Evolutionary conservation across 2,797 vertebrate species (phyloP), one percentile per base, ranked within the genome.

Genomic region (Liparis tanakae): DNA sequence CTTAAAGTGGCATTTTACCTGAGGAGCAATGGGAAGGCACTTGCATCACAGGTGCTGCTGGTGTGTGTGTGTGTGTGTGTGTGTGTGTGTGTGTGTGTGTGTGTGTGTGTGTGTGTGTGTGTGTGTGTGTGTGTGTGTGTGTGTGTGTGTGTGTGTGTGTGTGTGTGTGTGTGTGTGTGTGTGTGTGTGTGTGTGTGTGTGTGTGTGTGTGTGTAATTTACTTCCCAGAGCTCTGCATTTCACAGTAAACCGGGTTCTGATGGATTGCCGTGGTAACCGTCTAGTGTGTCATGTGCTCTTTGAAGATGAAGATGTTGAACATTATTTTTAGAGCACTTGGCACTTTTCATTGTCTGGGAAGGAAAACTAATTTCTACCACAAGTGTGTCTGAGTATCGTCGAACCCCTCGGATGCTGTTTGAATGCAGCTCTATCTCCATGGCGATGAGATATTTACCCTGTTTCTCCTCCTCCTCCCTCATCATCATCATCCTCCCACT

Each of bases 361-460:
- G 41, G 30, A 54, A 66, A 69, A 60, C 72, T 39, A 10, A 57
- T 69, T 70, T 54, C 70, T n/a, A 54, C 6, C 43, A 62, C 37
- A 70, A 67, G 12, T 34, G 33, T 78, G 79, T 81, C 53, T 67
- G 59, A 72, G 67, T 34, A 58, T 70, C 37, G 6, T 61, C 51
- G 53, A 58, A 39, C 56, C 41, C 34, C 17, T 41, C 50, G 66
- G 55, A 78, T 82, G 72, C 54, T 76, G 55, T 78, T 80, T 88
- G 68, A 80, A 67, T 70, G 56, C 54, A 73, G 60, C 44, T 78
- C 56, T 43, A 14, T 87, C 78, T 80, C 85, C 84, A 83, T 85
- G 74, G 87, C 17, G 3, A 91, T 66, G 67, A 83, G 57, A 85
- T 85, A 80, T 86, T 85, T 83, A 67, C 76, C 67, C 76, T 53